These are phyloP conservation scores for Leptinotarsa lineolata DNA, from an alignment of 1,140 invertebrate genomes.

Conservation along the genomic window DNA sequence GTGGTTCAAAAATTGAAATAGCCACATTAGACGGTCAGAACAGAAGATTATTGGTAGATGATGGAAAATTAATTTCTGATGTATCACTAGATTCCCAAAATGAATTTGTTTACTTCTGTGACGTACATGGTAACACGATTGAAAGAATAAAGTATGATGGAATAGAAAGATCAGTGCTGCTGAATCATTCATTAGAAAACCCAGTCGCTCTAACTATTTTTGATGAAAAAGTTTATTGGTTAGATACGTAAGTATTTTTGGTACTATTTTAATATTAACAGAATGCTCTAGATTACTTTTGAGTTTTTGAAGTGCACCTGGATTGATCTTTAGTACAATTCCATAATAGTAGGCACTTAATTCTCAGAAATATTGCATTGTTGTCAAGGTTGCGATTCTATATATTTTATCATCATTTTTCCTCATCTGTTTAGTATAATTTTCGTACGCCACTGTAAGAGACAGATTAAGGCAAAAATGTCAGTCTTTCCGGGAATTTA, in stretches of 20 bases:
- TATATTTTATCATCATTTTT: too few species aligned
- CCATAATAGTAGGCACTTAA: too few species aligned
- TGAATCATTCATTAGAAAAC: slow-evolving; percentile 75
- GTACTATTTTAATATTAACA: not conserved
- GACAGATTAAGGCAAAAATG: too few species aligned
- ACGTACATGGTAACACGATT: slow-evolving; percentile 81
- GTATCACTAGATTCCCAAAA: slow-evolving; percentile 62
- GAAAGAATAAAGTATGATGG: slow-evolving; percentile 81
- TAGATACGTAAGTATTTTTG: slow-evolving; percentile 65
- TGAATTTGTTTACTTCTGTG: slow-evolving; percentile 83
- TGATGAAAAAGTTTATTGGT: slow-evolving; percentile 83
- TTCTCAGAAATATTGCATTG: too few species aligned
- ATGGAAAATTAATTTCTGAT: slow-evolving; percentile 61
- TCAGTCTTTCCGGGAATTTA: too few species aligned
- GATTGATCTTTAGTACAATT: too few species aligned
- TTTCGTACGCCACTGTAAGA: too few species aligned
- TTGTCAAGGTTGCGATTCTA: too few species aligned
- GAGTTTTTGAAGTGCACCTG: not conserved
- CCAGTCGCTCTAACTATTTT: slow-evolving; percentile 77
- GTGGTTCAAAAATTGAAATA: slow-evolving; percentile 63
- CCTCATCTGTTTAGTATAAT: too few species aligned
- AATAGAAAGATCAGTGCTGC: slow-evolving; percentile 63
- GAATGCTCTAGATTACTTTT: slow-evolving; percentile 3
- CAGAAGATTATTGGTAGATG: slow-evolving; percentile 60
- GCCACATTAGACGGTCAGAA: slow-evolving; percentile 65